A percentile compares a stretch with the other conserved stretches of the same genome.
phyloP scores from a whole-genome alignment of 2,888 invertebrate species.

The Perizoma flavofasciatum region DNA sequence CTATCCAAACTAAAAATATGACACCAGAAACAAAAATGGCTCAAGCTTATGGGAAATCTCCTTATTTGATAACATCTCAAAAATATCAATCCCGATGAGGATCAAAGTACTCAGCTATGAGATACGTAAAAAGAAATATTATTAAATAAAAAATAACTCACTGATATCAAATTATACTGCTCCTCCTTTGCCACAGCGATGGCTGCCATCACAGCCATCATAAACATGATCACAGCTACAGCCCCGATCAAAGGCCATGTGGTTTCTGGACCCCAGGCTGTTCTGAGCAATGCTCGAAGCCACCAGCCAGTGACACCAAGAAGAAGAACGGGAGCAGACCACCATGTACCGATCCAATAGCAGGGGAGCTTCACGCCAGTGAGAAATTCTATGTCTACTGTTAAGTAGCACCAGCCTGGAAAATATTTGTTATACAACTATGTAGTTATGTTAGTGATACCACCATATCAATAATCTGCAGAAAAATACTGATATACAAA shows the following conservation, averaged over 20 bases:
- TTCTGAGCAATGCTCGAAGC: slow-evolving; percentile 61
- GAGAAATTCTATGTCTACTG: slow-evolving; percentile 72
- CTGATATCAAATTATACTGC: slow-evolving; percentile 73
- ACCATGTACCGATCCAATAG: slow-evolving; percentile 70
- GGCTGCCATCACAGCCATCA: slow-evolving; percentile 68
- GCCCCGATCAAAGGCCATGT: slow-evolving; percentile 70
- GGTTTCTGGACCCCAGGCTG: slow-evolving; percentile 52
- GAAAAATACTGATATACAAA: too few relatives aligned
- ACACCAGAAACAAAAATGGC: too few relatives aligned
- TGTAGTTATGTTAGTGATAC: too few relatives aligned
- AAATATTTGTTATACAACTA: slow-evolving; percentile 25
- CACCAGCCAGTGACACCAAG: slow-evolving; percentile 74
- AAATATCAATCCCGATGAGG: too few relatives aligned
- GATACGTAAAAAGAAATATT: too few relatives aligned
- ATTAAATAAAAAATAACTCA: slow-evolving; percentile 45
- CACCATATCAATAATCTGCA: too few relatives aligned
- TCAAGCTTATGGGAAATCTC: too few relatives aligned
- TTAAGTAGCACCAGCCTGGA: slow-evolving; percentile 71
- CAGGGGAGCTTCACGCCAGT: slow-evolving; percentile 67
- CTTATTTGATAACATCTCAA: too few relatives aligned
- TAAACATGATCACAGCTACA: slow-evolving; percentile 58
- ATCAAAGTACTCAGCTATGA: too few relatives aligned
- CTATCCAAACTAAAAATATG: too few relatives aligned
- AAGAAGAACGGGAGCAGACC: slow-evolving; percentile 63
- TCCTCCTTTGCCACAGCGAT: slow-evolving; percentile 76